Percentiles rank a stretch among this genome's conserved stretches.
These are phyloP conservation scores for Heterodera carotae DNA, from an alignment of 1,140 invertebrate species.

Conservation along the genomic window DNA sequence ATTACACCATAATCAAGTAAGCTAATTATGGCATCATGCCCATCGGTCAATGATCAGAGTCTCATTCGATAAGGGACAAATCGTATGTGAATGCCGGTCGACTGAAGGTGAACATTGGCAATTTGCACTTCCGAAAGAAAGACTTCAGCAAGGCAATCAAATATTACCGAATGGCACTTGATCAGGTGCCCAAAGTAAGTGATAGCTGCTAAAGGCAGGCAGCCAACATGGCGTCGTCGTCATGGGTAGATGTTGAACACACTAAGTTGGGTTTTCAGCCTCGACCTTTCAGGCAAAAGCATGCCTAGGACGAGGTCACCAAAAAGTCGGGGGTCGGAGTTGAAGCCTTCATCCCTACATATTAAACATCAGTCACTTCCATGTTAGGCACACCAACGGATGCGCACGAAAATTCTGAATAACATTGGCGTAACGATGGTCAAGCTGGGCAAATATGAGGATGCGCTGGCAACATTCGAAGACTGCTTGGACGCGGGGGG, in stretches of 20 bases:
- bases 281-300: too few relatives aligned
- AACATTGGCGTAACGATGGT: slow-evolving; percentile 95
- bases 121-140: slow-evolving; percentile 92
- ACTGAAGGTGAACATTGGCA: slow-evolving; percentile 95
- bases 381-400: slow-evolving; percentile 33
- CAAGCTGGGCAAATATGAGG: slow-evolving; percentile 89
- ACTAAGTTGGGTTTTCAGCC: too few relatives aligned
- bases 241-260: too few relatives aligned
- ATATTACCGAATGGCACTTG: slow-evolving; percentile 92
- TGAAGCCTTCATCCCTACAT: too few relatives aligned
- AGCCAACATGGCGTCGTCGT: too few relatives aligned
- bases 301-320: too few relatives aligned
- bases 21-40: background rate
- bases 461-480: slow-evolving; percentile 93
- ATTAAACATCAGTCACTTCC: slow-evolving; percentile 72
- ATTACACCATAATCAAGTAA: slow-evolving; percentile 71
- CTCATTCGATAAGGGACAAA: slow-evolving; percentile 67
- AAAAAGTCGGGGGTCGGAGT: too few relatives aligned
- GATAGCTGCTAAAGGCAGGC: too few relatives aligned
- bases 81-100: slow-evolving; percentile 71
- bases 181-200: slow-evolving; percentile 82
- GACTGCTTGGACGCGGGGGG: slow-evolving; percentile 84
- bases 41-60: background rate
- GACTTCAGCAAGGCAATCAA: slow-evolving; percentile 93
- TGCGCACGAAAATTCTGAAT: slow-evolving; percentile 89